Percentiles rank a stretch among this genome's conserved stretches.
Conservation (phyloP, 1,140 invertebrate genomes). For the Idris sp. region DNA sequence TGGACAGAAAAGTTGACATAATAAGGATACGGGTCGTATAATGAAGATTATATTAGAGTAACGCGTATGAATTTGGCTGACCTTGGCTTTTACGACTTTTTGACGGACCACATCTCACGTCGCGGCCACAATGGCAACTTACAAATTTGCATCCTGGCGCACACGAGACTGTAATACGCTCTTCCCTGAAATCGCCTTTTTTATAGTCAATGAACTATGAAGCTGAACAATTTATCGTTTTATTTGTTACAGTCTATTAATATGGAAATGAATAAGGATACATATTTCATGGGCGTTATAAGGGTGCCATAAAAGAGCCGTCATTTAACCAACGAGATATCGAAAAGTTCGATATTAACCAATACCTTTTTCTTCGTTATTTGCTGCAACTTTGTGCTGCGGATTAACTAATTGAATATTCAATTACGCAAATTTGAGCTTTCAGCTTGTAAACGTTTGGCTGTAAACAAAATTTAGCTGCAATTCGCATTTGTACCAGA, state of each 20-base stretch:
- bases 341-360: constrained; percentile 33
- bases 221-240: constrained; percentile 60
- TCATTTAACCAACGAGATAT: constrained; percentile 10
- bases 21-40: constrained; percentile 53
- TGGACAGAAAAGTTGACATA: too few species aligned
- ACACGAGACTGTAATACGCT: constrained; percentile 30
- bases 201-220: constrained; percentile 61
- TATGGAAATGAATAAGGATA: constrained; percentile 63
- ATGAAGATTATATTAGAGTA: constrained; percentile 56
- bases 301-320: constrained; percentile 43
- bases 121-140: constrained; percentile 67
- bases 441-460: not conserved
- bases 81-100: constrained; percentile 74
- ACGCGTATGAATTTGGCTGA: constrained; percentile 51
- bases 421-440: constrained; percentile 17
- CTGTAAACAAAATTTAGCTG: constrained; percentile 14
- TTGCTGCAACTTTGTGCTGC: constrained; percentile 30
- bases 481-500: constrained; percentile 8
- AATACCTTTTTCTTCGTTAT: constrained; percentile 16
- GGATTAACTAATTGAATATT: constrained; percentile 40
- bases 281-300: constrained; percentile 60
- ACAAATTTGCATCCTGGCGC: constrained; percentile 71
- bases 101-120: constrained; percentile 76
- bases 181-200: constrained; percentile 32
- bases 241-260: constrained; percentile 64